Evolutionary conservation across 2,797 vertebrate species (phyloP).

Genomic region (Bryconaethiops microstoma): DNA sequence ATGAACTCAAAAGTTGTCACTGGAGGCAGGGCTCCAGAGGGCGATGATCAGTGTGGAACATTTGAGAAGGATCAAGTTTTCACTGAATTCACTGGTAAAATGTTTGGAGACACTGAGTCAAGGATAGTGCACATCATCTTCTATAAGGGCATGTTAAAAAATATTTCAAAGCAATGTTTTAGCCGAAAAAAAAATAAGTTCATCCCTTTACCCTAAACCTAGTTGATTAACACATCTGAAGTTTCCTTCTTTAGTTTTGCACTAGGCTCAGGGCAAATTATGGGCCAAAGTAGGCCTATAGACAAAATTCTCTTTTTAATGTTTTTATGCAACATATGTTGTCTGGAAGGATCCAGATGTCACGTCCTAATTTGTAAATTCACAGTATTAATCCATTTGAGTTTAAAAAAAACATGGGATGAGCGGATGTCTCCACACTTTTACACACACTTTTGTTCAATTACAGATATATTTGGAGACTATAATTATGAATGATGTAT

Average conservation of each 20-base stretch:
- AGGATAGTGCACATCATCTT: background rate
- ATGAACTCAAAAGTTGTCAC: slow-evolving; percentile 23
- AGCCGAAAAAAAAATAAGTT: background rate
- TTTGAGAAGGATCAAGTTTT: background rate
- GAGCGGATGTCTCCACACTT: background rate
- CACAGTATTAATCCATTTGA: background rate
- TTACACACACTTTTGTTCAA: background rate
- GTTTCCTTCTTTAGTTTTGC: too few relatives aligned
- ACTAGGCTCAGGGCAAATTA: too few relatives aligned
- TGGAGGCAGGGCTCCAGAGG: slow-evolving; percentile 21
- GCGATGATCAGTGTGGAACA: slow-evolving; percentile 31
- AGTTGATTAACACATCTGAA: background rate
- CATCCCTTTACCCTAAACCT: background rate
- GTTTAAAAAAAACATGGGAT: background rate
- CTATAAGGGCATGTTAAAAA: background rate
- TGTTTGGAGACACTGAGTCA: background rate
- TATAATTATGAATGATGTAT: too few relatives aligned
- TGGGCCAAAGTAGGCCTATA: too few relatives aligned
- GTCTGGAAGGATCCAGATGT: too few relatives aligned
- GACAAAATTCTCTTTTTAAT: too few relatives aligned
- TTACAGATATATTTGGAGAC: background rate
- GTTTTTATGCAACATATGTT: too few relatives aligned
- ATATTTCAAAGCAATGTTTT: background rate
- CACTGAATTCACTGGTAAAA: background rate
- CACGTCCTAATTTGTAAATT: too few relatives aligned